Conservation (phyloP, 2,888 invertebrate species). For the Heteropelma amictum region DNA sequence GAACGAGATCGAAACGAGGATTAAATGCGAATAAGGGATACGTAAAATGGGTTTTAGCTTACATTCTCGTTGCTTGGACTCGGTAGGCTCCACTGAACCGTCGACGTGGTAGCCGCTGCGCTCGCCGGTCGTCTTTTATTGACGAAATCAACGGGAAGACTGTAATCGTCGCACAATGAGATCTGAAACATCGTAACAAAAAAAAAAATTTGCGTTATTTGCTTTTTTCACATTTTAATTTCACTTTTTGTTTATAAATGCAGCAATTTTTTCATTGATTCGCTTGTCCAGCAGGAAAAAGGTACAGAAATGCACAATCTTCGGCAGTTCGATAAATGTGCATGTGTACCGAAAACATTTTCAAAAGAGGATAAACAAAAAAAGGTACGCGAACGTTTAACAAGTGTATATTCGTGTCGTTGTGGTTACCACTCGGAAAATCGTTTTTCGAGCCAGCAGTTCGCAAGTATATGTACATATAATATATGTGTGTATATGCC, state of each 20-base stretch:
- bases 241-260: no score
- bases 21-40: not conserved
- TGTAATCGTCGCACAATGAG: constrained; percentile 92
- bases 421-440: constrained; percentile 62
- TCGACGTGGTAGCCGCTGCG: constrained; percentile 78
- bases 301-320: no score
- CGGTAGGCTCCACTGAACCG: constrained; percentile 82
- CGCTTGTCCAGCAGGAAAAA: no score
- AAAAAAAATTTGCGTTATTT: not conserved
- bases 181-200: constrained; percentile 81
- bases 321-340: no score
- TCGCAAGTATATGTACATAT: no score
- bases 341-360: no score
- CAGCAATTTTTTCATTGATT: no score
- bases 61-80: constrained; percentile 80
- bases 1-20: not conserved
- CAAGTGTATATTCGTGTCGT: constrained; percentile 38
- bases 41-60: constrained; percentile 62
- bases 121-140: constrained; percentile 84
- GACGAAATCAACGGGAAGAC: constrained; percentile 91
- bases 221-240: no score
- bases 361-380: constrained; percentile 35
- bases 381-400: constrained; percentile 38
- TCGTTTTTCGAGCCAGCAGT: constrained; percentile 63
- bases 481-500: no score